Percentiles rank a stretch among this genome's conserved stretches.
These are phyloP conservation scores for Teleiodes luculella DNA, from an alignment of 2,888 invertebrate species.

Conservation along the genomic window DNA sequence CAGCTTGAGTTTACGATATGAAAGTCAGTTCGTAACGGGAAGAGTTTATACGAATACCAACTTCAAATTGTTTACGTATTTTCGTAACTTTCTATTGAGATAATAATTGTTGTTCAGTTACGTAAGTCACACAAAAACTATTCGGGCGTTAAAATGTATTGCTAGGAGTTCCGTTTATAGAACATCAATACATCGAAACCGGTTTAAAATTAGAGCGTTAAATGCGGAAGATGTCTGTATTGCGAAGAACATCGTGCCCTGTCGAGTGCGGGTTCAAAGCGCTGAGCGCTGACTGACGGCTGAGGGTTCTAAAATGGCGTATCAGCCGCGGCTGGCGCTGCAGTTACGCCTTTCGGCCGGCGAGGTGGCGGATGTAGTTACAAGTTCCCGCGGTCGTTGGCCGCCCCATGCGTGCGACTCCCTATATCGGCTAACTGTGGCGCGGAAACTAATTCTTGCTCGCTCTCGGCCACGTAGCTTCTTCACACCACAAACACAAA, in stretches of 20 bases:
- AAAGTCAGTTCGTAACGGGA: background rate
- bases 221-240: constrained; percentile 56
- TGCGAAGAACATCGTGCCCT: constrained; percentile 53
- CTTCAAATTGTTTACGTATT: background rate
- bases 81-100: background rate
- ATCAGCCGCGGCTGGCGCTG: constrained; percentile 30
- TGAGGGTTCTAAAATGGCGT: constrained; percentile 37
- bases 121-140: background rate
- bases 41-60: background rate
- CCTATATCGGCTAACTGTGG: constrained; percentile 67
- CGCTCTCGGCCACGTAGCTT: constrained; percentile 5
- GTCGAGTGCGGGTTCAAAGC: constrained; percentile 61
- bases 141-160: background rate
- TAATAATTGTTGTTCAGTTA: background rate
- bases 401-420: constrained; percentile 63
- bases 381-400: constrained; percentile 77
- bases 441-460: constrained; percentile 27
- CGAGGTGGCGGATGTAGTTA: constrained; percentile 66
- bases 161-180: background rate
- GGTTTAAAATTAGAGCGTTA: constrained; percentile 23
- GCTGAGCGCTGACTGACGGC: constrained; percentile 49
- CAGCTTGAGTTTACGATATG: constrained; percentile 7
- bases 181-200: background rate
- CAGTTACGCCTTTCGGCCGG: constrained; percentile 52
- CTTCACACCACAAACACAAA: background rate